Conservation (phyloP, 2,113 vertebrate genomes). For the Embiotoca jacksoni region DNA sequence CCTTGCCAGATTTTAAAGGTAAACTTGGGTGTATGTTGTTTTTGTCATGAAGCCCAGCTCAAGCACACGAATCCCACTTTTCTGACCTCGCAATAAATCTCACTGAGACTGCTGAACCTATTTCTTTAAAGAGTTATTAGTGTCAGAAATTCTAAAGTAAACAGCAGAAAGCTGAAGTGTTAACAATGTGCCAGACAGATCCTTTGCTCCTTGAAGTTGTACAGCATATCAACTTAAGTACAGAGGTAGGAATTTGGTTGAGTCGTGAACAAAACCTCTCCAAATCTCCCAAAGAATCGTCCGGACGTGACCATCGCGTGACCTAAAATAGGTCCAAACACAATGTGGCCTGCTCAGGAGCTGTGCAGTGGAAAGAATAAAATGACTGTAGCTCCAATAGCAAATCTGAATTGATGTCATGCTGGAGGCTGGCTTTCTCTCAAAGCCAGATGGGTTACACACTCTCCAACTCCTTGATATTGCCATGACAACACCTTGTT, state of each 20-base stretch:
- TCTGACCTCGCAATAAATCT: background rate
- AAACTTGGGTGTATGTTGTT: too few relatives aligned
- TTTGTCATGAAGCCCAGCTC: too few relatives aligned
- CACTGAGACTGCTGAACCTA: background rate
- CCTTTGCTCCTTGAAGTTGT: too few relatives aligned
- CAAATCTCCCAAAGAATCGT: background rate
- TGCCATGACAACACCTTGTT: slow-evolving; percentile 60
- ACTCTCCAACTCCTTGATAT: slow-evolving; percentile 15
- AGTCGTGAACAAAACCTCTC: slow-evolving; percentile 7
- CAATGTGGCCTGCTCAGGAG: background rate
- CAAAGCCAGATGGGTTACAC: slow-evolving; percentile 36
- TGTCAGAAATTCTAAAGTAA: background rate
- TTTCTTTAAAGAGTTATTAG: background rate
- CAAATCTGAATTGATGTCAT: slow-evolving; percentile 39
- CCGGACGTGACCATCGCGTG: background rate
- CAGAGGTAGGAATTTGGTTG: background rate
- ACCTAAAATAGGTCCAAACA: background rate
- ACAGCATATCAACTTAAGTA: background rate
- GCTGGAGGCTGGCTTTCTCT: slow-evolving; percentile 2
- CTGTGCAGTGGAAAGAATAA: slow-evolving; percentile 13
- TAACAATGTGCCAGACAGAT: too few relatives aligned
- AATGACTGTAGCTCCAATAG: slow-evolving; percentile 1
- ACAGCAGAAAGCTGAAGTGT: background rate
- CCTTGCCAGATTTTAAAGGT: too few relatives aligned
- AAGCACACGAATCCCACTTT: too few relatives aligned